Evolutionary conservation across 2,113 vertebrate genomes (phyloP).

Genomic region (Rhizomys pruinosus): DNA sequence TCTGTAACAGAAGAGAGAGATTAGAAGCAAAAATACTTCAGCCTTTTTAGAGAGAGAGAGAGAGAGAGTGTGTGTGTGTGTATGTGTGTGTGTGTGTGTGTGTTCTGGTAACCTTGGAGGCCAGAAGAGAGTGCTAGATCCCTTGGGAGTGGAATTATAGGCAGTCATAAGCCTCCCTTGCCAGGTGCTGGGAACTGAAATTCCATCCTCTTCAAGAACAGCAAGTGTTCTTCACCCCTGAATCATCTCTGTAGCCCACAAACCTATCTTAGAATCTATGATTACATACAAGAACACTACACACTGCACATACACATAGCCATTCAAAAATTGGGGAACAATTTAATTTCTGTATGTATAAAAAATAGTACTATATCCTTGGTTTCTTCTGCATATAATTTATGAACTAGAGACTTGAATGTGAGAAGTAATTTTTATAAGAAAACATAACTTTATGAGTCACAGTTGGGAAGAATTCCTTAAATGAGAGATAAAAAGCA

Average conservation of each 20-base stretch:
- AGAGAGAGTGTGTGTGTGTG: too few species aligned
- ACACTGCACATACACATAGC: neutral
- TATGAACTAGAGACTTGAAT: neutral
- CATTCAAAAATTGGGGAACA: neutral
- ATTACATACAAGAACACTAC: neutral
- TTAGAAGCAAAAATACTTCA: neutral
- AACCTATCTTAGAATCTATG: neutral
- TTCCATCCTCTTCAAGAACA: neutral
- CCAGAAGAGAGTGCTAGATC: neutral
- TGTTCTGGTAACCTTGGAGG: neutral
- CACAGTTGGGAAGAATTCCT: conserved; percentile 16
- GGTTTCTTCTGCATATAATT: conserved; percentile 11
- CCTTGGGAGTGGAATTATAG: neutral
- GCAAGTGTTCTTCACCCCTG: neutral
- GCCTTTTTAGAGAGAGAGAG: too few species aligned
- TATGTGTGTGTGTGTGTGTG: neutral
- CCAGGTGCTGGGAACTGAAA: neutral
- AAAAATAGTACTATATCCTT: conserved; percentile 3
- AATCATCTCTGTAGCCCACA: neutral
- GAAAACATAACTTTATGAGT: conserved; percentile 31
- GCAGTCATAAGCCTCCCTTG: too few species aligned
- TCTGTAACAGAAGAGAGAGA: neutral
- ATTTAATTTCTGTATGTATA: neutral
- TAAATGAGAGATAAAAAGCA: conserved; percentile 36
- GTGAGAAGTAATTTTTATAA: conserved; percentile 50